These are phyloP conservation scores for Montipora cactus DNA, from an alignment of 64 coral and sea anemone genomes.

Conservation along the genomic window DNA sequence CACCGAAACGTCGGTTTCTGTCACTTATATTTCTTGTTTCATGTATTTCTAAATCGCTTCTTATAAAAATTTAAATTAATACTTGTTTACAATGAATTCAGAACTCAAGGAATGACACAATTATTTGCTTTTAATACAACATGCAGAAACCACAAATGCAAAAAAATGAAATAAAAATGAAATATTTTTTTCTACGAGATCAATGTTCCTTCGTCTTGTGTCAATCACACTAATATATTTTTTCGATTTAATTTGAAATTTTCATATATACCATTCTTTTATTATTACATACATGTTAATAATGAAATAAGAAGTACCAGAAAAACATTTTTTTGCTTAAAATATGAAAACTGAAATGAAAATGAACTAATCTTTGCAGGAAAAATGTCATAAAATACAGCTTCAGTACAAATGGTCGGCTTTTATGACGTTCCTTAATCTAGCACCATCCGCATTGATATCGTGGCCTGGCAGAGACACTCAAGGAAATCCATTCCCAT, in stretches of 20 bases:
- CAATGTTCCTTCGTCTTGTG: constrained; percentile 11
- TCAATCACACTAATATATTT: not conserved
- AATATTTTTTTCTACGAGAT: not conserved
- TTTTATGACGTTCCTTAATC: constrained; percentile 47
- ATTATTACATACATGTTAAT: constrained; percentile 13
- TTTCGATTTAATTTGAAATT: not conserved
- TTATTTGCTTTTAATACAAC: not conserved
- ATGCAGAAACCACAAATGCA: not conserved
- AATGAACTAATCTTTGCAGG: constrained; percentile 12
- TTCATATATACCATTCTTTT: not conserved
- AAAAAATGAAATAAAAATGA: not conserved
- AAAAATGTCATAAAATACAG: constrained; percentile 32
- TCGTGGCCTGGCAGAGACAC: constrained; percentile 35
- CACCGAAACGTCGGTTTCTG: too few species aligned
- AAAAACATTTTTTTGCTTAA: not conserved
- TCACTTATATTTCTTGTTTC: too few species aligned
- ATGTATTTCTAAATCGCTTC: too few species aligned
- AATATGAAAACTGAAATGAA: constrained; percentile 16
- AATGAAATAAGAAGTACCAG: constrained; percentile 16
- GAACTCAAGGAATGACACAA: not conserved
- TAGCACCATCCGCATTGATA: constrained; percentile 36
- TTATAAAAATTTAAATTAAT: not conserved
- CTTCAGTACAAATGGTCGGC: constrained; percentile 24
- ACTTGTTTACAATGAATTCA: constrained; percentile 13
- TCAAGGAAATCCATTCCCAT: constrained; percentile 42